Evolutionary conservation across 2,113 vertebrate species (phyloP).

Genomic region (Micromys minutus): DNA sequence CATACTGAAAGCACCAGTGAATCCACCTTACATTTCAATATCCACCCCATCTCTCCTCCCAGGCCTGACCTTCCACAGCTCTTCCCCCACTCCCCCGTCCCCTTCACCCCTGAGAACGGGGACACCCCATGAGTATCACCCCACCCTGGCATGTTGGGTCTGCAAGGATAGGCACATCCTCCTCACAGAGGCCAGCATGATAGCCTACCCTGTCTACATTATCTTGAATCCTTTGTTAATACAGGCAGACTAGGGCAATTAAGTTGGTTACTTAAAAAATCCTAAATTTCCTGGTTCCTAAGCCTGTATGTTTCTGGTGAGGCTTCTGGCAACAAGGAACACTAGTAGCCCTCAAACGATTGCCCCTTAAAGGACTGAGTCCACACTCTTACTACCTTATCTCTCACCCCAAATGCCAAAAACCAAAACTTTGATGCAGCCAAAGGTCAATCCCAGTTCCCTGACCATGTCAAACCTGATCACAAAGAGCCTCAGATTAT

Average conservation of each 20-base stretch:
- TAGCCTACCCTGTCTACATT: background rate
- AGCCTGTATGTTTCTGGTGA: background rate
- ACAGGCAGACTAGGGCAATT: background rate
- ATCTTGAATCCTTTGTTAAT: background rate
- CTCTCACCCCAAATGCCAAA: background rate
- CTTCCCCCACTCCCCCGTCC: no score
- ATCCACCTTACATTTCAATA: background rate
- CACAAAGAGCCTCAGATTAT: background rate
- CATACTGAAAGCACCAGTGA: background rate
- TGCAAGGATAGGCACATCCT: no score
- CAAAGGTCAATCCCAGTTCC: background rate
- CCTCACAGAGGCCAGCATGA: no score
- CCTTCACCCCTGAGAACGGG: no score
- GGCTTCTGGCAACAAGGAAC: background rate
- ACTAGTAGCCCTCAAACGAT: background rate
- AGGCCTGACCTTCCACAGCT: background rate
- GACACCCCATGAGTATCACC: no score
- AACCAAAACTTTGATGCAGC: background rate
- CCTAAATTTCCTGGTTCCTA: background rate
- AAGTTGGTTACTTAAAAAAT: slow-evolving; percentile 37
- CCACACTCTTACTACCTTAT: background rate
- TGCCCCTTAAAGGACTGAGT: background rate
- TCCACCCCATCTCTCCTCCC: background rate
- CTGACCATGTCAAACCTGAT: background rate
- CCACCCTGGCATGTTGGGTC: no score